phyloP scores from a whole-genome alignment of 2,797 vertebrate genomes.

The Acanthurus leucopareius region DNA sequence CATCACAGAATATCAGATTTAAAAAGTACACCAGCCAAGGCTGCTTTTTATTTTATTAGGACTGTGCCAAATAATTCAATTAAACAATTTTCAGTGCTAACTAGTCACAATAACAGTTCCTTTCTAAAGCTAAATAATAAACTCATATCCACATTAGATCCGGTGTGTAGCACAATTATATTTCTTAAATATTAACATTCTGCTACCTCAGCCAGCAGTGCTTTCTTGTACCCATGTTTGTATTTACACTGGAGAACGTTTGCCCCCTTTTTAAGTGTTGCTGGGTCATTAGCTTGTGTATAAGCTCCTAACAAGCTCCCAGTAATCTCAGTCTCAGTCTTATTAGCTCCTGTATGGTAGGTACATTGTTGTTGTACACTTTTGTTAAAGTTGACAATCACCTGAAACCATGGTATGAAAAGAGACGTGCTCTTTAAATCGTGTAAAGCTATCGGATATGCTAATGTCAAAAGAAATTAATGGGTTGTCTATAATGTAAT shows the following conservation, averaged over 20 bases:
- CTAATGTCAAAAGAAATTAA: too few species aligned
- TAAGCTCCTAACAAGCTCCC: conserved; percentile 45
- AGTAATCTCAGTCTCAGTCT: conserved; percentile 19
- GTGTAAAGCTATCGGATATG: too few species aligned
- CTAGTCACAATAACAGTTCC: background rate
- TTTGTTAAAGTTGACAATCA: background rate
- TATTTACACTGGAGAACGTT: conserved; percentile 11
- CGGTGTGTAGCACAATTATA: background rate
- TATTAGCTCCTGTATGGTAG: background rate
- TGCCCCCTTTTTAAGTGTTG: background rate
- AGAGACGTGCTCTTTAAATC: too few species aligned
- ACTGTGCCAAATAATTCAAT: background rate
- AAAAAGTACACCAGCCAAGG: too few species aligned
- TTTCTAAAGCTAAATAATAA: background rate
- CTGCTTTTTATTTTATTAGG: too few species aligned
- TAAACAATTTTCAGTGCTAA: conserved; percentile 6
- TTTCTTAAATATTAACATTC: background rate
- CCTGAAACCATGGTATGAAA: too few species aligned
- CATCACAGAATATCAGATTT: too few species aligned
- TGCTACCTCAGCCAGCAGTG: background rate
- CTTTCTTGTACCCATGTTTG: background rate
- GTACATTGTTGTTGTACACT: background rate
- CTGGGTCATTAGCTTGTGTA: conserved; percentile 35
- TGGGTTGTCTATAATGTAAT: too few species aligned
- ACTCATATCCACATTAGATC: background rate